Base-by-base conservation (phyloP, 1,140 invertebrate genomes). In the Drosophila micromelanica region DNA sequence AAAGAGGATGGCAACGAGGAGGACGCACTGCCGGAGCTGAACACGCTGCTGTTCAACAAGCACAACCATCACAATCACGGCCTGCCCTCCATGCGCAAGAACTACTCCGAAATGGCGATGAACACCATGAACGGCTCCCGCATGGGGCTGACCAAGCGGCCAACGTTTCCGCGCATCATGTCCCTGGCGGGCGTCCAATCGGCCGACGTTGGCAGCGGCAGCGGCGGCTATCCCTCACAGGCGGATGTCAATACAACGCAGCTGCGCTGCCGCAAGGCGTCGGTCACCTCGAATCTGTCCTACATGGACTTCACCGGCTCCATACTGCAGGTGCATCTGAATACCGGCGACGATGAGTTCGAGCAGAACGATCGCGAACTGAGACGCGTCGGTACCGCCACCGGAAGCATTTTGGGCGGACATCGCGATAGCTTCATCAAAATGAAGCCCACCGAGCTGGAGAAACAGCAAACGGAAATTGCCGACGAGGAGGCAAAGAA, bases 291-390 rank as follows among this genome's bases (percentile, higher is more conserved):
- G 8, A 95, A 95, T 86, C 93, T 95, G 51, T 96, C 95, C 0
- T 94, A 94, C 69, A 93, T 95, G 93, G 95, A 96, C 90, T 95
- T 95, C 84, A 95, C 94, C 48, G 95, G 95, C 48, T 95, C 94
- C 55, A 95, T 94, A 81, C 90, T 95, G 42, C 94, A 95, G 73
- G 90, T 95, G 61, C 94, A 95, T 91, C 85, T 95, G 54, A 94
- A 95, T 91, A 87, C 80, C 32, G 91, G 91, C 17, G 91, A 92
- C 61, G 90, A 87, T 38, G 91, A 92, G 65, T 90, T 91, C 57
- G 91, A 92, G 76, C 78, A 80, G 23, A 87, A 92, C 35, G 91
- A 92, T 75, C 86, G 87, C 12, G 90, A 89, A 20, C 55, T 92
- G 55, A 77, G 89, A 52, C 90, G 91, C 12, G 91, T 92, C 0